A percentile compares a stretch with the other conserved stretches of the same genome.
Evolutionary conservation across 2,113 vertebrate species (phyloP).

Genomic region (Poecilia latipinna): DNA sequence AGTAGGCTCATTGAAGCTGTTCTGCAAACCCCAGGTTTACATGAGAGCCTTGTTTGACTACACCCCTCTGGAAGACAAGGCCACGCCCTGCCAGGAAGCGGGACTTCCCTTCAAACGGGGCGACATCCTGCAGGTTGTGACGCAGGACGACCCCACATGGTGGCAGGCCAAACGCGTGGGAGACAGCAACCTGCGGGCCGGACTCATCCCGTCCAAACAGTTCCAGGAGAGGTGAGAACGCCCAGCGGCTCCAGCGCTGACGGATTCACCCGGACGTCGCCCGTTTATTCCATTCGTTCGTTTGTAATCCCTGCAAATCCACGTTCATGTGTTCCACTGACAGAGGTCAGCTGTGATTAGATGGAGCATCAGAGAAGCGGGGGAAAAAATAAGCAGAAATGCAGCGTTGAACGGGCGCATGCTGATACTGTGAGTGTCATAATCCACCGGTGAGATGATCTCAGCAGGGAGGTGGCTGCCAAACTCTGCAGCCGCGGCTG

Average conservation of each 20-base stretch:
- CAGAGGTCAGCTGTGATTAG: conserved; percentile 60
- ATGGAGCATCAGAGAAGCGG: conserved; percentile 28
- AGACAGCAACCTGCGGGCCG: conserved; percentile 92
- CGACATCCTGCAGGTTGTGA: conserved; percentile 93
- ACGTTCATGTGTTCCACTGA: conserved; percentile 47
- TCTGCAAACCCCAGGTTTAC: conserved; percentile 81
- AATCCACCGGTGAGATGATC: conserved; percentile 57
- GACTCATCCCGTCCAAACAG: conserved; percentile 92
- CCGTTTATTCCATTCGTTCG: conserved; percentile 18
- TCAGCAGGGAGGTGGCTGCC: conserved; percentile 29
- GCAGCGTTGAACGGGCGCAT: conserved; percentile 23
- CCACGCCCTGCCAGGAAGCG: conserved; percentile 95
- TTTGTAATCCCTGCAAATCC: conserved; percentile 59
- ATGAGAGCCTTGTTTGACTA: conserved; percentile 95
- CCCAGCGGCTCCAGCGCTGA: not conserved
- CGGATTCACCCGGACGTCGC: not conserved
- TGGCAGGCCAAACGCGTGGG: conserved; percentile 96
- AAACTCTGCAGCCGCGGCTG: conserved; percentile 49
- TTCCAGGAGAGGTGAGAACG: conserved; percentile 92
- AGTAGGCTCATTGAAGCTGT: too few relatives aligned
- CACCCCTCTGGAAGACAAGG: conserved; percentile 90
- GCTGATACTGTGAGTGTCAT: conserved; percentile 52
- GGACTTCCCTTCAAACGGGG: conserved; percentile 90
- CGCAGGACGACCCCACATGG: conserved; percentile 93
- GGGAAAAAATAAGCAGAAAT: conserved; percentile 14